Base-by-base conservation (phyloP, 1,140 invertebrate genomes). In the Lepidotrigona ventralis region DNA sequence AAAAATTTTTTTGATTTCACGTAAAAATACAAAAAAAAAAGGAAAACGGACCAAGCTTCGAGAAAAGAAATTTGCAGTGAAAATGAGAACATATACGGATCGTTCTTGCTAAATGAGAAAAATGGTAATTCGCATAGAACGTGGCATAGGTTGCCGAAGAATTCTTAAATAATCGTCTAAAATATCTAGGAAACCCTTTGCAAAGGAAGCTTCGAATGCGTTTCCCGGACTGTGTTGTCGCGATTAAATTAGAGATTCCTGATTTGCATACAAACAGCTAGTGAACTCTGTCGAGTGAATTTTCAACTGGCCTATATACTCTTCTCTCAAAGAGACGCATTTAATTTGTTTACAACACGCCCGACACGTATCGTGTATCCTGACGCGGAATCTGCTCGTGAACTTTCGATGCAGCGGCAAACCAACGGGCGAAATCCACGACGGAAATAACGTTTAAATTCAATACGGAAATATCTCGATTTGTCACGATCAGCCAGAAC, bases 231-330 rank as follows among this genome's bases (percentile, higher is more conserved):
- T 72, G 17, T 72, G 17, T 19, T 5, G 70, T 53, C 53, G 70
- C 53, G 70, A 72, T 72, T 53, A 53, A 72, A 72, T 72, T 72
- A 72, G 46, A 72, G 11, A 1, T 23, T 73, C 19, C 51, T 14
- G 26, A 23, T 73, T 73, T 73, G 21, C 51, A 73, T 73, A 54
- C 71, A 73, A 56, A 56, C 71, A 56, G 71, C 51, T 21, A 72
- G 1, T 15, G 71, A 56, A 73, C 53, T 29, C 70, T 6, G 51
- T 54, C 54, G 70, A 46, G 9, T 1, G 26, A 73, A 6, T 39
- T 39, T 3, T 23, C 9, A 29, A 19, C 54, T 58, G 72, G 58
- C 53, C 53, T 39, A 53, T 14, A 74, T 63, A 63, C n/a, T 8
- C 54, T 58, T 74, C 72, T n/a, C 58, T 12, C 53, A 2, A 56